Conservation (phyloP, 2,888 invertebrate species). For the Oasisia sp. region DNA sequence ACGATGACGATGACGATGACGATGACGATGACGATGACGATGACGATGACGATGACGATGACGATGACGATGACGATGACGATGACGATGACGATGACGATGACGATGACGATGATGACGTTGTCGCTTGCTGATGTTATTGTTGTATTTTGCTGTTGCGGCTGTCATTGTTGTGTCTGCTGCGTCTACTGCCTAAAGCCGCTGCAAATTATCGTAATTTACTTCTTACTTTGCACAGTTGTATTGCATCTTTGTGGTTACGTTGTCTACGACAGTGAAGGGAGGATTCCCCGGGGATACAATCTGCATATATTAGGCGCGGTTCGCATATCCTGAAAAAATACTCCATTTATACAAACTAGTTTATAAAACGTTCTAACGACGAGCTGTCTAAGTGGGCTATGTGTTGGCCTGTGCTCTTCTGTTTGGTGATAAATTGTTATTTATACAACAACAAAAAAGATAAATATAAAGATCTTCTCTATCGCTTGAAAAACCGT, state of each 20-base stretch:
- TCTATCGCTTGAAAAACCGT: neutral
- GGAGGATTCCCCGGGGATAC: neutral
- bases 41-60: too few relatives aligned
- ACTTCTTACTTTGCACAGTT: neutral
- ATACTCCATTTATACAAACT: neutral
- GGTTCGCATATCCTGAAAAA: neutral
- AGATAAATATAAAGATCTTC: neutral
- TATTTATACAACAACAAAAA: neutral
- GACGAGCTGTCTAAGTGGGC: neutral
- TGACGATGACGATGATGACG: neutral
- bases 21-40: too few relatives aligned
- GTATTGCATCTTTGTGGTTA: neutral
- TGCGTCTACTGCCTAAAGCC: neutral
- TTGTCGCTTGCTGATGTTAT: neutral
- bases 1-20: too few relatives aligned
- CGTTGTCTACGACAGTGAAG: neutral
- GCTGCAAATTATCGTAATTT: neutral
- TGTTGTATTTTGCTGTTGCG: neutral
- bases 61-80: neutral
- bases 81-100: neutral
- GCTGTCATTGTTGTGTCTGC: neutral
- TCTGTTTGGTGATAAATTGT: neutral
- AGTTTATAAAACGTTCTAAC: neutral
- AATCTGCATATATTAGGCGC: constrained; percentile 13
- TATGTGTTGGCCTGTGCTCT: neutral